Base-by-base conservation (phyloP, 2,797 vertebrate genomes). In the Vireo griseus region DNA sequence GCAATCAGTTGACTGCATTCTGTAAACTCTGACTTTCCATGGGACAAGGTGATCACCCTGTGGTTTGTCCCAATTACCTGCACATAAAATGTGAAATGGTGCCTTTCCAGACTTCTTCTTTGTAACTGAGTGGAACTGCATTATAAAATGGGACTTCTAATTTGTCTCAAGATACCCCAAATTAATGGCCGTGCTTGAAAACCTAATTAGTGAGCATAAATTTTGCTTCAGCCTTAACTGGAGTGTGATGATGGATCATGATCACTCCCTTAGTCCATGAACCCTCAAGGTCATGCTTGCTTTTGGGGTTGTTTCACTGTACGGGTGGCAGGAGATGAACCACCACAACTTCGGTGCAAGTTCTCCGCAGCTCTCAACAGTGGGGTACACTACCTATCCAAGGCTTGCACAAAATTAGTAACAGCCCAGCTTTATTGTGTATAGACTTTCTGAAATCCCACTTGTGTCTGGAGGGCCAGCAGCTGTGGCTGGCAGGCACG, bases 401-500 rank as follows among this genome's bases (percentile, higher is more conserved):
- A 67, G 0, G 5, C 48, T 33, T 61, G 29, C 11, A 51, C 40
- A 78, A 55, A 80, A 48, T 37, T 13, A 77, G 39, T 16, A 78
- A 77, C 66, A 86, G 79, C 40, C 73, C 66, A 20, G 69, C 42
- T 39, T 55, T 42, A 15, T 25, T 44, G 17, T 44, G 31, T 33
- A 66, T 19, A 72, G 91, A 52, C 55, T 40, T 54, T 29, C 37
- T 58, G 24, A 90, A 90, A 55, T 57, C 69, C 74, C 2, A 0
- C 11, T 45, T 73, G 87, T 92, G 58, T 75, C 85, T 73, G 2
- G 7, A 91, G 57, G 76, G 72, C 68, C 55, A 0, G 87, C 85
- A 88, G 87, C 92, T 86, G 87, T 96, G 91, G 92, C 95, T 95
- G 92, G 96, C 88, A 96, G 92, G 92, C 90, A 97, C 82, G 83